These are phyloP conservation scores for Apis cerana DNA, from an alignment of 1,140 invertebrate species.

Conservation along the genomic window DNA sequence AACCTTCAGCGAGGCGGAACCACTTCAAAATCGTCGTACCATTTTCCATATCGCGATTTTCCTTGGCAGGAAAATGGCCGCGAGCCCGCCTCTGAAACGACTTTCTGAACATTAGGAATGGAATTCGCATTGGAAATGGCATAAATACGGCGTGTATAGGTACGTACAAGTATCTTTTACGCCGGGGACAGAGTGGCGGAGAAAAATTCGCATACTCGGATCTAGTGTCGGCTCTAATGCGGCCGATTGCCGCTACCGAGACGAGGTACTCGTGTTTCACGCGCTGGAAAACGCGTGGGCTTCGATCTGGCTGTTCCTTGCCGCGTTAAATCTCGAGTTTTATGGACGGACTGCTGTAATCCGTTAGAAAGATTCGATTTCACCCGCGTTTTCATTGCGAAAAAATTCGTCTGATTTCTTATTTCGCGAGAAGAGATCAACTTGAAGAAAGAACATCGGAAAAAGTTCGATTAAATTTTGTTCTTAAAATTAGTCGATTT, in stretches of 20 bases:
- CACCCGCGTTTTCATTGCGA: neutral
- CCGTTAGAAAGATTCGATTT: slow-evolving; percentile 35
- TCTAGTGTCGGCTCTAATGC: slow-evolving; percentile 36
- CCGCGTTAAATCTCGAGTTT: slow-evolving; percentile 29
- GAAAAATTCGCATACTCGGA: slow-evolving; percentile 40
- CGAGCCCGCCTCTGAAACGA: neutral
- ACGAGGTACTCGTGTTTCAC: slow-evolving; percentile 36
- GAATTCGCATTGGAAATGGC: slow-evolving; percentile 32
- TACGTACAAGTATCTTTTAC: slow-evolving; percentile 15
- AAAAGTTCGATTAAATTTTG: too few species aligned
- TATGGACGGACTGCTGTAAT: slow-evolving; percentile 13
- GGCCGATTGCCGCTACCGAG: slow-evolving; percentile 22
- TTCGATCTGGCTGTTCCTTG: neutral
- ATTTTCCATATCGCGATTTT: too few species aligned
- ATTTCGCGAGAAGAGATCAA: too few species aligned
- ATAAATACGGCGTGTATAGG: slow-evolving; percentile 4
- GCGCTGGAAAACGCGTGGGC: slow-evolving; percentile 23
- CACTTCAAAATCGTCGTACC: slow-evolving; percentile 14
- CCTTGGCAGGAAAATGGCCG: too few species aligned
- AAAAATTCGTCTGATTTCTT: too few species aligned
- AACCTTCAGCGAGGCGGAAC: neutral
- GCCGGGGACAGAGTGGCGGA: slow-evolving; percentile 2
- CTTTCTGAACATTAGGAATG: slow-evolving; percentile 22
- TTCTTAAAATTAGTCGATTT: too few species aligned
- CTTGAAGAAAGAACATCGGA: too few species aligned